A percentile compares a stretch with the other conserved stretches of the same genome.
Evolutionary conservation across 2,113 vertebrate species (phyloP).

Genomic region (Burhinus oedicnemus): DNA sequence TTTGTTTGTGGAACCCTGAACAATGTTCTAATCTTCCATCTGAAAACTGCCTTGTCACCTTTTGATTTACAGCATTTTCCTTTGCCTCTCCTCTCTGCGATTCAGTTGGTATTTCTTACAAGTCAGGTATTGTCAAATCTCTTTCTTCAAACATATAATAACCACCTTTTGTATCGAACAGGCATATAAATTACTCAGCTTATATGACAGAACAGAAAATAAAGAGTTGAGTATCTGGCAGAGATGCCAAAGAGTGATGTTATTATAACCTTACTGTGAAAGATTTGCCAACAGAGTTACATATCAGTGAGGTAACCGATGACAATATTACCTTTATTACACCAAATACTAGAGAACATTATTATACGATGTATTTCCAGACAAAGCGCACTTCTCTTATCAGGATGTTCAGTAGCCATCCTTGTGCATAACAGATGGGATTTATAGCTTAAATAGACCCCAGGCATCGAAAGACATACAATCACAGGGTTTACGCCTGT

Average conservation of each 20-base stretch:
- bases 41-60: conserved; percentile 48
- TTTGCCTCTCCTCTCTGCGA: neutral
- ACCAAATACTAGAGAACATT: neutral
- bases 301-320: neutral
- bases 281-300: conserved; percentile 45
- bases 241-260: conserved; percentile 45
- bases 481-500: neutral
- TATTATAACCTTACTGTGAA: conserved; percentile 51
- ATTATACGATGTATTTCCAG: neutral
- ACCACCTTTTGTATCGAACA: conserved; percentile 55
- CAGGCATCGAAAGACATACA: neutral
- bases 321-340: conserved; percentile 2
- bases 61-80: conserved; percentile 48
- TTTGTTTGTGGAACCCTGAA: conserved; percentile 43
- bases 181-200: conserved; percentile 50
- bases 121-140: conserved; percentile 63
- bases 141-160: conserved; percentile 65
- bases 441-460: neutral
- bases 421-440: neutral
- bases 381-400: neutral
- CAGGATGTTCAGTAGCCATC: neutral
- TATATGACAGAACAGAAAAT: conserved; percentile 66
- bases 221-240: conserved; percentile 44
- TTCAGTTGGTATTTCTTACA: conserved; percentile 26
- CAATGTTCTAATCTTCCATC: conserved; percentile 38